phyloP scores from a whole-genome alignment of 2,888 invertebrate genomes.

The Pyrgus malvae region DNA sequence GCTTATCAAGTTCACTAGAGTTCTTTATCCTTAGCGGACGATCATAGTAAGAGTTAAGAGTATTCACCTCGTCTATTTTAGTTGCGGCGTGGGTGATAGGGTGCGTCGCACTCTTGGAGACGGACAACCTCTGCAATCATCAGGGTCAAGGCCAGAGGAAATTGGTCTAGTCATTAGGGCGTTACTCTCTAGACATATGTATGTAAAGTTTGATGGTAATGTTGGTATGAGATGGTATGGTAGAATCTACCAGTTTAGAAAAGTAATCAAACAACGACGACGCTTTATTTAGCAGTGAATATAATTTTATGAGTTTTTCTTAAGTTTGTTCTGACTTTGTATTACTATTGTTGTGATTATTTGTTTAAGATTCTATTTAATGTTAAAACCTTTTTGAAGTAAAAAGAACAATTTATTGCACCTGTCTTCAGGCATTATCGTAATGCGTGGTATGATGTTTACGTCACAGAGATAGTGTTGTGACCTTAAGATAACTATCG shows the following conservation, averaged over 20 bases:
- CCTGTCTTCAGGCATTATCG: conserved; percentile 53
- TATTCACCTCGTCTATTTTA: conserved; percentile 74
- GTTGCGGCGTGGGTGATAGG: conserved; percentile 64
- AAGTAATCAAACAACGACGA: no score
- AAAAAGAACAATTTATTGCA: conserved; percentile 31
- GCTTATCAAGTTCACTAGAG: conserved; percentile 21
- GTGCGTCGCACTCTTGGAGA: conserved; percentile 61
- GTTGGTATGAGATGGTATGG: no score
- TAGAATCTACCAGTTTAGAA: no score
- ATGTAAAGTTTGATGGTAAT: no score
- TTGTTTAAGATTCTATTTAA: background rate
- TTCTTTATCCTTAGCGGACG: conserved; percentile 33
- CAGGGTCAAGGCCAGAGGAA: conserved; percentile 44
- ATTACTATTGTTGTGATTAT: background rate
- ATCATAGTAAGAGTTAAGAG: conserved; percentile 44
- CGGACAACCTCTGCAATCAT: conserved; percentile 40
- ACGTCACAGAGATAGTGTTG: conserved; percentile 70
- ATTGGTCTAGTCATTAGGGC: conserved; percentile 18
- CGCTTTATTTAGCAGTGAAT: no score
- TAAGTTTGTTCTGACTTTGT: no score
- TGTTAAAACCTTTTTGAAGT: background rate
- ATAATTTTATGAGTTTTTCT: no score
- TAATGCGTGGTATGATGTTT: conserved; percentile 52
- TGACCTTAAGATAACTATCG: conserved; percentile 79
- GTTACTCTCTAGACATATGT: background rate